These are phyloP conservation scores for Drosophila ohnishii DNA, from an alignment of 1,140 invertebrate species.

Conservation along the genomic window DNA sequence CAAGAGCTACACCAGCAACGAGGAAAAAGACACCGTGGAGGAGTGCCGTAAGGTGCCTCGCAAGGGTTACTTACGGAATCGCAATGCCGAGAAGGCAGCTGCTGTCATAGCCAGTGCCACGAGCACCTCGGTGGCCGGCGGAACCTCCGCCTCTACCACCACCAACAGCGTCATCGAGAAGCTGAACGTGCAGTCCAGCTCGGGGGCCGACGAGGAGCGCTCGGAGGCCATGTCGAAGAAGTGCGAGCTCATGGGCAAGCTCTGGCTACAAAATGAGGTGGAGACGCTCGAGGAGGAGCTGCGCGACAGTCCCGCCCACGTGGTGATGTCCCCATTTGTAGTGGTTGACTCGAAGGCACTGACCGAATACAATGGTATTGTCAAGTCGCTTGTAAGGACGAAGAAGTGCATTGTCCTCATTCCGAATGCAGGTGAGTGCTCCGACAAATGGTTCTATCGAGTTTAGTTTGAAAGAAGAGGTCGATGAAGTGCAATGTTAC, in stretches of 20 bases:
- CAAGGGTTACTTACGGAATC: slow-evolving; percentile 80
- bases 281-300: slow-evolving; percentile 86
- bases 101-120: slow-evolving; percentile 63
- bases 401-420: slow-evolving; percentile 92
- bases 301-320: slow-evolving; percentile 68
- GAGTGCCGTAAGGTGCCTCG: slow-evolving; percentile 76
- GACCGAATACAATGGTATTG: slow-evolving; percentile 87
- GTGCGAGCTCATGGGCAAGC: slow-evolving; percentile 87
- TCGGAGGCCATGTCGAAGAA: slow-evolving; percentile 84
- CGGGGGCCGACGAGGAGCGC: slow-evolving; percentile 78
- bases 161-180: slow-evolving; percentile 81
- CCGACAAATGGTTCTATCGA: not conserved
- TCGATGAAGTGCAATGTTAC: slow-evolving; percentile 2
- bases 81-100: slow-evolving; percentile 75
- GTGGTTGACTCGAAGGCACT: slow-evolving; percentile 90
- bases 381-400: slow-evolving; percentile 90
- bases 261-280: slow-evolving; percentile 90
- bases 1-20: slow-evolving; percentile 82
- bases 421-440: slow-evolving; percentile 88
- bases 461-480: slow-evolving; percentile 2
- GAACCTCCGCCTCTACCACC: slow-evolving; percentile 74
- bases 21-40: slow-evolving; percentile 81
- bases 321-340: slow-evolving; percentile 88
- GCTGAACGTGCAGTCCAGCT: slow-evolving; percentile 73
- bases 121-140: slow-evolving; percentile 65